These are phyloP conservation scores for Apis dorsata DNA, from an alignment of 1,140 invertebrate genomes.

Conservation along the genomic window DNA sequence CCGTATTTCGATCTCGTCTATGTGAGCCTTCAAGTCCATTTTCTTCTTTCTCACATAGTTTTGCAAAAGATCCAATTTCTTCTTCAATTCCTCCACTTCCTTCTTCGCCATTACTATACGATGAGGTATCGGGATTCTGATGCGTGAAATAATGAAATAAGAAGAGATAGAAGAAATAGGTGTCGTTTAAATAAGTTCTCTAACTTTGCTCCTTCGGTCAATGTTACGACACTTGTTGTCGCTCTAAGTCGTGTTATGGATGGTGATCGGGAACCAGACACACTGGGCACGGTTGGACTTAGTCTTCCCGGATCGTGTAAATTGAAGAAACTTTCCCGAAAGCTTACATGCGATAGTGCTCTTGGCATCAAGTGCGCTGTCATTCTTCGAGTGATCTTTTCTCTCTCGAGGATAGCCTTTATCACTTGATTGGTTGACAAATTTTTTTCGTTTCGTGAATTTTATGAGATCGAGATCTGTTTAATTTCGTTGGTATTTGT, in stretches of 20 bases:
- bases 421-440: conserved; percentile 45
- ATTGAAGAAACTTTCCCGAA: conserved; percentile 47
- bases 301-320: not conserved
- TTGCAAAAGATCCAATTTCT: conserved; percentile 68
- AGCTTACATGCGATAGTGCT: conserved; percentile 44
- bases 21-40: conserved; percentile 74
- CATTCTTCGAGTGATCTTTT: conserved; percentile 49
- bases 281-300: conserved; percentile 39
- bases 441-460: not conserved
- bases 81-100: conserved; percentile 78
- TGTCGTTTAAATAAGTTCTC: not conserved
- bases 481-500: not conserved
- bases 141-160: not conserved
- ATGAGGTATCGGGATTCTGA: conserved; percentile 64
- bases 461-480: not conserved
- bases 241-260: conserved; percentile 32
- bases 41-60: conserved; percentile 70
- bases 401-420: conserved; percentile 56
- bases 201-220: conserved; percentile 31
- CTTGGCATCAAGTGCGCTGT: conserved; percentile 14
- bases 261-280: not conserved
- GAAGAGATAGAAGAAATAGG: not conserved
- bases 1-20: conserved; percentile 79
- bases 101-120: conserved; percentile 76
- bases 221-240: conserved; percentile 25